Base-by-base conservation (phyloP, 2,797 vertebrate genomes). In the Acrossocheilus wenchowensis region DNA sequence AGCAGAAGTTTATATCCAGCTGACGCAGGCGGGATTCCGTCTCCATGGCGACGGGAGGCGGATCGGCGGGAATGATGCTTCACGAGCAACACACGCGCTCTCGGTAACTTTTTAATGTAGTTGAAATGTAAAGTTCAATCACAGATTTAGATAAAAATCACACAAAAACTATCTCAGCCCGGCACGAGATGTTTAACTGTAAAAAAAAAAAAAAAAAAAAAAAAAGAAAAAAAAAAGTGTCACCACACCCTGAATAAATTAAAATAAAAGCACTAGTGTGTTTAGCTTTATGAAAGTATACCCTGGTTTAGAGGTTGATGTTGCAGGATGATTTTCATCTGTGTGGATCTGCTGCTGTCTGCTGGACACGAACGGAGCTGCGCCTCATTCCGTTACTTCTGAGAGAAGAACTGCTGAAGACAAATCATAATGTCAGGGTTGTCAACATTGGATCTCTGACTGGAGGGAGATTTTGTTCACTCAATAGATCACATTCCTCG, bases 1-100 rank as follows among this genome's bases (percentile, higher is more conserved):
- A 17, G 26, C 26, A 26, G 41, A 11, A 5, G 68, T 73, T 81
- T 48, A 23, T 1, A 5, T 2, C 12, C 19, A 2, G 34, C 2
- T 34, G 34, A 72, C 52, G 23, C 34, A 62, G 17, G 36, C 26
- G 36, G 72, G 60, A 68, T 52, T 39, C 45, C 64, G 74, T 78
- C 45, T 52, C 75, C 48, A 85, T 71, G 74, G 17, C 75, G 48
- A 78, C 48, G 82, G 72, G 72, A 75, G 73, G 71, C 41, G 54
- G 17, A 34, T 9, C 2, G 1, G 9, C 52, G 7, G 71, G 54
- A 83, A 60, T 60, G 71, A 34, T 66, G 78, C 10, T 14, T 57
- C 12, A 9, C 30, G 4, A 52, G 45, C 26, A 3, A 75, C 45
- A 6, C 21, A 30, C 6, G 12, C 12, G 26, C n/a, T 62, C n/a